Percentiles rank a stretch among this genome's conserved stretches.
Conservation (phyloP, 2,113 vertebrate species). For the Proteles cristata region DNA sequence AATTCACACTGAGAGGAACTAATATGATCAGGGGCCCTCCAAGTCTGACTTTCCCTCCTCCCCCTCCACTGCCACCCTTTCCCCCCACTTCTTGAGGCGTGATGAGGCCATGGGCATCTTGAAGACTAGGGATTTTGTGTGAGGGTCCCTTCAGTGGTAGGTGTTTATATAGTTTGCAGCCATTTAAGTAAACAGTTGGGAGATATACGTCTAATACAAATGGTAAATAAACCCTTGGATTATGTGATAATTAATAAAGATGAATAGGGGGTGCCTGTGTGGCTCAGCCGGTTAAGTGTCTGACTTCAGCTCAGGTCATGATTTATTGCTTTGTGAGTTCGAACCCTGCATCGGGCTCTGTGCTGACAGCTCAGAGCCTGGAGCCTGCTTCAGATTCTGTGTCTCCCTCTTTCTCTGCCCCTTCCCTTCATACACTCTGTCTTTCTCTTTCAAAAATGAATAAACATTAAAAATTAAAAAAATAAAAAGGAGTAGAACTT, state of each 20-base stretch:
- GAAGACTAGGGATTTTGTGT: background rate
- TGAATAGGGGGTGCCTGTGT: no score
- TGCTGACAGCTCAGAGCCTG: no score
- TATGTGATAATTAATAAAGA: background rate
- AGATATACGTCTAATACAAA: background rate
- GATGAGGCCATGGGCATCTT: background rate
- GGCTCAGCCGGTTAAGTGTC: no score
- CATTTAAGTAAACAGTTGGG: background rate
- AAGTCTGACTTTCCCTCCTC: background rate
- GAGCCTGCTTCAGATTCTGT: no score
- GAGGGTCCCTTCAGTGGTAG: accelerated
- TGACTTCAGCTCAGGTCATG: no score
- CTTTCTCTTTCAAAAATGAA: no score
- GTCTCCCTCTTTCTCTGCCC: no score
- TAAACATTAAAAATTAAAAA: no score
- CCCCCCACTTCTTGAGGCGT: background rate
- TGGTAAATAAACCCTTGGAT: background rate
- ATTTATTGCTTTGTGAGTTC: no score
- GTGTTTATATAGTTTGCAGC: background rate
- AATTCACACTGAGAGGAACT: background rate
- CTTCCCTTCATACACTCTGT: no score
- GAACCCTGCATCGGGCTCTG: no score
- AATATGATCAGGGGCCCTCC: background rate
- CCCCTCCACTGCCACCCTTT: background rate
- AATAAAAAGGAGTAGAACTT: background rate